Conservation (phyloP, 2,888 invertebrate species). For the Papilio elwesi region DNA sequence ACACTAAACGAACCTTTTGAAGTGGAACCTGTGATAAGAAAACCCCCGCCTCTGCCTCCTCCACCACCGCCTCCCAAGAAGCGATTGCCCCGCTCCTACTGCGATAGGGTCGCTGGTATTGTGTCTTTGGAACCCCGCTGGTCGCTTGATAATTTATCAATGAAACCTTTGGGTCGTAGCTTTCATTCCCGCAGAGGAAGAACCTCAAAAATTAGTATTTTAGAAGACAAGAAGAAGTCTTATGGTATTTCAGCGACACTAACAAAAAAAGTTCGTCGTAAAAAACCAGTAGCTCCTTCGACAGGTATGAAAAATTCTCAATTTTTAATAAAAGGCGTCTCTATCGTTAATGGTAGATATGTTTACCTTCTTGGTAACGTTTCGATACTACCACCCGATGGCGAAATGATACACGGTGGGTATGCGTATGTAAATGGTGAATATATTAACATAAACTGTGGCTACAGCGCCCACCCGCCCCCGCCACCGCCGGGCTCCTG, state of each 20-base stretch:
- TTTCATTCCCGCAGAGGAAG: constrained; percentile 49
- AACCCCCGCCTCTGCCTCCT: constrained; percentile 62
- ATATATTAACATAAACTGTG: constrained; percentile 65
- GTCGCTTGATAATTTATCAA: constrained; percentile 49
- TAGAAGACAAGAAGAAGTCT: constrained; percentile 59
- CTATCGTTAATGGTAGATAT: constrained; percentile 57
- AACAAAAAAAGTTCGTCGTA: constrained; percentile 47
- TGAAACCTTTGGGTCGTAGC: constrained; percentile 50
- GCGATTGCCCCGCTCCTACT: constrained; percentile 58
- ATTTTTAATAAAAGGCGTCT: constrained; percentile 68
- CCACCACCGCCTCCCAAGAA: constrained; percentile 73
- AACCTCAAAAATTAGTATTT: constrained; percentile 52
- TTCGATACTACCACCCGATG: constrained; percentile 59
- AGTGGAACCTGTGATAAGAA: constrained; percentile 60
- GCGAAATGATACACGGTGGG: constrained; percentile 74
- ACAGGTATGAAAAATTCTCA: constrained; percentile 65
- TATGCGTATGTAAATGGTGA: constrained; percentile 53
- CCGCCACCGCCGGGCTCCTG: constrained; percentile 59
- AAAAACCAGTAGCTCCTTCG: constrained; percentile 59
- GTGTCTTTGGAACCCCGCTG: constrained; percentile 54
- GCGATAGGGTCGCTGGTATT: constrained; percentile 68
- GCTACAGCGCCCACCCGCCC: constrained; percentile 59
- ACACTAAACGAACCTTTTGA: constrained; percentile 68
- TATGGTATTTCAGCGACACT: constrained; percentile 64
- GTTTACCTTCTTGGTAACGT: constrained; percentile 64